A percentile compares a stretch with the other conserved stretches of the same genome.
phyloP scores from a whole-genome alignment of 2,797 vertebrate genomes.

The Enteromius paludinosus region DNA sequence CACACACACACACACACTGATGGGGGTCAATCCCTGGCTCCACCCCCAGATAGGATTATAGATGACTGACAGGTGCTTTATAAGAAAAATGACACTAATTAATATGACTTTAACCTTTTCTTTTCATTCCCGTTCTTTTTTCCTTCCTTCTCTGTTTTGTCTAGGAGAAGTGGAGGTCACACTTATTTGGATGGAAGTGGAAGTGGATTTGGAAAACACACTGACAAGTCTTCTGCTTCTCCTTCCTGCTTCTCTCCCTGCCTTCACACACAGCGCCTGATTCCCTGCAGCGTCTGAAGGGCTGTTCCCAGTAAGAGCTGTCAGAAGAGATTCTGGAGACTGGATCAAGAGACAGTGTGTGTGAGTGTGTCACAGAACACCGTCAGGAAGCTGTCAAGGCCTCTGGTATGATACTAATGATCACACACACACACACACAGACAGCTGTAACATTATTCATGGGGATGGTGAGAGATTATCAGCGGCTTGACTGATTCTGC shows the following conservation, averaged over 20 bases:
- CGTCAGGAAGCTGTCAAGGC: slow-evolving; percentile 46
- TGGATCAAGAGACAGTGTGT: slow-evolving; percentile 41
- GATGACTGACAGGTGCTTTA: slow-evolving; percentile 51
- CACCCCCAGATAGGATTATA: slow-evolving; percentile 54
- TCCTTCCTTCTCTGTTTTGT: slow-evolving; percentile 4
- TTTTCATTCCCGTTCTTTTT: slow-evolving; percentile 16
- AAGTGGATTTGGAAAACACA: slow-evolving; percentile 53
- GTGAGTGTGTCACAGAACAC: slow-evolving; percentile 50
- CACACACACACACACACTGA: slow-evolving; percentile 10
- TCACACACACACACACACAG: slow-evolving; percentile 30
- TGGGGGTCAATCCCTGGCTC: slow-evolving; percentile 18
- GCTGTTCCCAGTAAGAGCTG: slow-evolving; percentile 50
- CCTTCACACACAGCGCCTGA: slow-evolving; percentile 29
- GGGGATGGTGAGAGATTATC: slow-evolving; percentile 47
- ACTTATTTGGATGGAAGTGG: slow-evolving; percentile 33
- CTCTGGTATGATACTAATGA: slow-evolving; percentile 61
- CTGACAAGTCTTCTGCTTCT: slow-evolving; percentile 74
- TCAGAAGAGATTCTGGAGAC: slow-evolving; percentile 44
- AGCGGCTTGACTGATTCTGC: slow-evolving; percentile 16
- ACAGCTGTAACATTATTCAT: slow-evolving; percentile 43
- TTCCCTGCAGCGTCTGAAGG: slow-evolving; percentile 27
- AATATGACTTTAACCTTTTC: slow-evolving; percentile 36
- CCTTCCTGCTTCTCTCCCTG: neutral
- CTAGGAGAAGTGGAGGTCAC: slow-evolving; percentile 24
- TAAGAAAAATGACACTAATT: slow-evolving; percentile 51